Base-by-base conservation (phyloP, 2,888 invertebrate genomes). In the Andrena praecox region DNA sequence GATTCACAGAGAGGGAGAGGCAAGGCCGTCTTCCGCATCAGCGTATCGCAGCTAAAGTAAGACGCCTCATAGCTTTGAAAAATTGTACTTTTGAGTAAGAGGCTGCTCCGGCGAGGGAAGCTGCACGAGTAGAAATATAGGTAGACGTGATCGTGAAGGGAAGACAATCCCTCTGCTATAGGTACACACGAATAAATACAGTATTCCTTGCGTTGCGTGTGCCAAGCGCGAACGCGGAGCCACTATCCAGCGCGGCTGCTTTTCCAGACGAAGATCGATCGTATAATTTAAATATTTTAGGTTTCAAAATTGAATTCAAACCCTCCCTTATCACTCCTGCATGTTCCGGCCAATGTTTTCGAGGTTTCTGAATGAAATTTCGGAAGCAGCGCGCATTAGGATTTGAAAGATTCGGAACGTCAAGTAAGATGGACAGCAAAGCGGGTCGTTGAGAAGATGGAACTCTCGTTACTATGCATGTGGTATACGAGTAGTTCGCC, bases 71-170 rank as follows among this genome's bases (percentile, higher is more conserved):
- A 48, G 64, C 64, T 66, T 48, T 48, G 64, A n/a, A 66, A 66
- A 66, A 66, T 66, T 66, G 64, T 48, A 29, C 20, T 48, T 66
- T 66, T n/a, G 48, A 27, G 27, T 66, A 48, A 27, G 64, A 66
- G 42, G 7, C 35, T 29, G 48, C 6, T 16, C 48, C 5, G 20
- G 2, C 2, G n/a, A 35, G 20, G 24, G 42, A 63, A 63, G 24
- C 63, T 12, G 12, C 42, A 0, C 63, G 42, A 1, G 24, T 66
- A 27, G 5, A 66, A 48, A 66, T 66, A 66, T n/a, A 66, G 48
- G 24, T 4, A 29, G 16, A 66, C 48, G 56, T 56, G 10, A 29
- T 59, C 27, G 27, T 0, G 20, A 29, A 16, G 20, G 7, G 20
- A 20, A 27, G 20, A 6, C 35, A n/a, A 63, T 42, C 16, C n/a